A percentile compares a stretch with the other conserved stretches of the same genome.
These are phyloP conservation scores for Nymphicus hollandicus DNA, from an alignment of 2,113 vertebrate species.

Conservation along the genomic window DNA sequence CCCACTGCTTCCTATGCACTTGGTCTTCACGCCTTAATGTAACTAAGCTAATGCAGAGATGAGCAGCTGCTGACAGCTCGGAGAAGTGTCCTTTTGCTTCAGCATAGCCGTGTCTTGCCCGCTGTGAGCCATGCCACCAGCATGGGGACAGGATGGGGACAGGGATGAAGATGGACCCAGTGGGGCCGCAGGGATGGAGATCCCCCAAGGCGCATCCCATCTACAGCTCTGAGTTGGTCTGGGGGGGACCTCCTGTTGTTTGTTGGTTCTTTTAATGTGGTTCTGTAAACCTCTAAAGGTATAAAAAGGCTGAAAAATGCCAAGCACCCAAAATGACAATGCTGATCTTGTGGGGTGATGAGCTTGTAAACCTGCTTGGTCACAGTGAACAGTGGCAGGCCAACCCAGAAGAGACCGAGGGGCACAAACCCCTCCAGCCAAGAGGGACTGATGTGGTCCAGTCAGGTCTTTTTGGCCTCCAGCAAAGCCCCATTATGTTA, in stretches of 20 bases:
- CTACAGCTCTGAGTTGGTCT: not conserved
- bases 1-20: slow-evolving; percentile 49
- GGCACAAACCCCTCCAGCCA: not conserved
- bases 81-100: slow-evolving; percentile 61
- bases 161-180: not conserved
- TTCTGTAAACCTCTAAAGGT: not conserved
- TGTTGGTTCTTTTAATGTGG: not conserved
- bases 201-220: not conserved
- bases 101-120: not conserved
- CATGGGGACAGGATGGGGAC: not conserved
- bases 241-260: not conserved
- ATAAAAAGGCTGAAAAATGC: not conserved
- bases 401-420: not conserved
- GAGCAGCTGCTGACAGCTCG: not conserved
- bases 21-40: slow-evolving; percentile 58
- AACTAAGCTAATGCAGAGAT: not conserved
- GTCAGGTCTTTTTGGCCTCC: not conserved
- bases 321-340: fast-evolving
- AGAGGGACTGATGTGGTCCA: not conserved
- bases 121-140: not conserved
- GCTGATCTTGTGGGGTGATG: not conserved
- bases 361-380: not conserved
- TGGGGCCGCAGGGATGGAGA: not conserved
- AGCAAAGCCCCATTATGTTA: not conserved
- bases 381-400: not conserved